Percentiles rank a stretch among this genome's conserved stretches.
These are phyloP conservation scores for Bicyclus anynana DNA, from an alignment of 1,140 invertebrate genomes.

Conservation along the genomic window DNA sequence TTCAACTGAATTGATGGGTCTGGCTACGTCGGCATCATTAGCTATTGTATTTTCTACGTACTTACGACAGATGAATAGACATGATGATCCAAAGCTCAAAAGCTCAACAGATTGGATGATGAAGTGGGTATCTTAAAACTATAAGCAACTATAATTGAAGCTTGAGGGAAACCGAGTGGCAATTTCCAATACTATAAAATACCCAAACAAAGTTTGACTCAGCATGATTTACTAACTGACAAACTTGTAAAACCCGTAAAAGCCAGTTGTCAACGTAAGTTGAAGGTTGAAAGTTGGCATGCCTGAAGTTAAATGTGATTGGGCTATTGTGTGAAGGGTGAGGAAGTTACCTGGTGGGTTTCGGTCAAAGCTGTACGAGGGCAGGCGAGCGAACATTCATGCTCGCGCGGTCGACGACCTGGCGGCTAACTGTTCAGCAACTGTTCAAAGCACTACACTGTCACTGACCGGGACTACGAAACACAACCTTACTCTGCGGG, in stretches of 20 bases:
- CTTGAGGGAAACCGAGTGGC: no score
- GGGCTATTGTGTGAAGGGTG: background rate
- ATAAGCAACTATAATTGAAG: no score
- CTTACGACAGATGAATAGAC: no score
- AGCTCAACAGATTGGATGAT: no score
- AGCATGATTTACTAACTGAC: background rate
- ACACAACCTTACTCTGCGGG: slow-evolving; percentile 21
- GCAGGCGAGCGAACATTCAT: slow-evolving; percentile 49
- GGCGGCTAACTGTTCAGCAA: slow-evolving; percentile 46
- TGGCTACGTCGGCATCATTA: background rate
- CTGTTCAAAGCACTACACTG: slow-evolving; percentile 29
- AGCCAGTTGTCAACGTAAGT: background rate
- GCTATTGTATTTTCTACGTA: background rate
- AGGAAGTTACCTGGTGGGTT: slow-evolving; percentile 48
- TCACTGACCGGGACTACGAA: slow-evolving; percentile 34
- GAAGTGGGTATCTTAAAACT: no score
- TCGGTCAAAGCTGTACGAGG: slow-evolving; percentile 39
- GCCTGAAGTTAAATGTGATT: background rate
- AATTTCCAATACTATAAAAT: no score
- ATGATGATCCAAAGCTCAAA: no score
- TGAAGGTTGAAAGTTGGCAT: background rate
- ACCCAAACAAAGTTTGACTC: no score
- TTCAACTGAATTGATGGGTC: background rate
- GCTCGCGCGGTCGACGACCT: slow-evolving; percentile 64
- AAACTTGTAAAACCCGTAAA: background rate